Evolutionary conservation across 2,797 vertebrate species (phyloP).

Genomic region (Tinamus major): DNA sequence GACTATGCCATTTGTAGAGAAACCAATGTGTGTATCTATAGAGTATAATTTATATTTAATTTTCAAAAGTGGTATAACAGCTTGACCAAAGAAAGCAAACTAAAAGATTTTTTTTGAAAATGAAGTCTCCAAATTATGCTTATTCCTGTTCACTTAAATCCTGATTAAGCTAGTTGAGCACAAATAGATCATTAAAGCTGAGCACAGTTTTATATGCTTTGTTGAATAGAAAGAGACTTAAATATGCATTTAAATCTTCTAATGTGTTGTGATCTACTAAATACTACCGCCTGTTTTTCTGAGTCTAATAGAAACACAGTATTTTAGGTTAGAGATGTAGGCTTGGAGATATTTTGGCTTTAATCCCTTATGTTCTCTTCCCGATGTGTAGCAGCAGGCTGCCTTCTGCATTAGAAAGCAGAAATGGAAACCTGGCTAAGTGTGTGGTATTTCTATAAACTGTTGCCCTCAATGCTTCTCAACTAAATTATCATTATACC

Average conservation of each 20-base stretch:
- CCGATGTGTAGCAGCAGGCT: background rate
- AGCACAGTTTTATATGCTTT: background rate
- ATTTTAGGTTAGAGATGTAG: background rate
- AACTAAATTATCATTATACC: background rate
- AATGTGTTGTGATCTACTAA: background rate
- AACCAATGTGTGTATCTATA: background rate
- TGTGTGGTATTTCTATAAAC: constrained; percentile 2
- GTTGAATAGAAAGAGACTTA: background rate
- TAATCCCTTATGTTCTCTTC: background rate
- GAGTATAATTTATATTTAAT: background rate
- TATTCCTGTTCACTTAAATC: background rate
- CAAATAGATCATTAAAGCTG: background rate
- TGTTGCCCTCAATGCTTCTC: background rate
- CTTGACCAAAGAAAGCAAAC: background rate
- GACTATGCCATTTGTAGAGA: background rate
- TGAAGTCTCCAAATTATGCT: background rate
- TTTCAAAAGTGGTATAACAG: background rate
- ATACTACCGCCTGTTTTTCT: background rate
- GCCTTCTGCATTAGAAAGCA: constrained; percentile 2
- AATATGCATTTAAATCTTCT: background rate
- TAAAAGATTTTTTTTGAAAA: background rate
- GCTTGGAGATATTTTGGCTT: background rate
- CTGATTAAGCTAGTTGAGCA: background rate
- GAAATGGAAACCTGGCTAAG: background rate
- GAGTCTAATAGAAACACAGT: background rate